Conservation (phyloP, 1,140 invertebrate species). For the Pogonognathellus flavescens region DNA sequence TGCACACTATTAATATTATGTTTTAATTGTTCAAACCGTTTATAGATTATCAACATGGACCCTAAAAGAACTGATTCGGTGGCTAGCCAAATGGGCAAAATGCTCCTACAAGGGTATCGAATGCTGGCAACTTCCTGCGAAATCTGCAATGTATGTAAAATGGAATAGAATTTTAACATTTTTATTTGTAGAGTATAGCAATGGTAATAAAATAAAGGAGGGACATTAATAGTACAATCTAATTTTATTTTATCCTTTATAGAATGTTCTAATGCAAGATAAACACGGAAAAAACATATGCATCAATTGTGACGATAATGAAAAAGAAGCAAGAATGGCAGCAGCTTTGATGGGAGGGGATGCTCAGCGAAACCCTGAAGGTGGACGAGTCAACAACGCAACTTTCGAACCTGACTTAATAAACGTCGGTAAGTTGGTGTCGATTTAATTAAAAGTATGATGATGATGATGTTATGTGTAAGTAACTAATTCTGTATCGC, state of each 20-base stretch:
- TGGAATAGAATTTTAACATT: too few relatives aligned
- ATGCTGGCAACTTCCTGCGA: slow-evolving; percentile 63
- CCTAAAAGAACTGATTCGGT: slow-evolving; percentile 39
- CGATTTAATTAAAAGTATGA: background rate
- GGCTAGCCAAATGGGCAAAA: slow-evolving; percentile 58
- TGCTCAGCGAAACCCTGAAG: too few relatives aligned
- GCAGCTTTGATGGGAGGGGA: background rate
- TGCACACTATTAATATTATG: too few relatives aligned
- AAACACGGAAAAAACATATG: slow-evolving; percentile 53
- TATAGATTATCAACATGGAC: background rate
- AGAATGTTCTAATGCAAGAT: slow-evolving; percentile 64
- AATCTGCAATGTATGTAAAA: slow-evolving; percentile 58
- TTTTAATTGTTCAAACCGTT: background rate
- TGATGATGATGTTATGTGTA: too few relatives aligned
- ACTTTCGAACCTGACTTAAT: too few relatives aligned
- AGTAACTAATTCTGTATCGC: too few relatives aligned
- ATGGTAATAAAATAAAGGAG: background rate
- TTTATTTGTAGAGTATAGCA: too few relatives aligned
- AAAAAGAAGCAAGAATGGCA: background rate
- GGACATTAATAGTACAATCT: too few relatives aligned
- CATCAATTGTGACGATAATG: slow-evolving; percentile 43
- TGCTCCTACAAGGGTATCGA: slow-evolving; percentile 61
- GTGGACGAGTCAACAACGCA: too few relatives aligned
- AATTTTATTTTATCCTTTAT: background rate
- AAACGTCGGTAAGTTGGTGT: too few relatives aligned